Base-by-base conservation (phyloP, 2,888 invertebrate genomes). In the Cephus sareptanus region DNA sequence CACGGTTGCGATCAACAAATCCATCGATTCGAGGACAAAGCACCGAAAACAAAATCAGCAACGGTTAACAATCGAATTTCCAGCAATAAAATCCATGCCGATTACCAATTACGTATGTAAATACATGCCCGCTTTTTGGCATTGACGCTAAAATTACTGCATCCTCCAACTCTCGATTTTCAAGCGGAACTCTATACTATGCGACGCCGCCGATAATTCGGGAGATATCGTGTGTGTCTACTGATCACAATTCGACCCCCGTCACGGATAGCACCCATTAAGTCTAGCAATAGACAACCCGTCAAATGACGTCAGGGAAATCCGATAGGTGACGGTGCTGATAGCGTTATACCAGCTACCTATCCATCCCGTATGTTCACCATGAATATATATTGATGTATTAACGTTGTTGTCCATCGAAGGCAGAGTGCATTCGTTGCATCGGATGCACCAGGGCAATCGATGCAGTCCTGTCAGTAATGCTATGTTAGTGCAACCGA, bases 41-140 rank as follows among this genome's bases (percentile, higher is more conserved):
- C 83, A 76, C 75, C 78, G 82, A 81, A 86, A 85, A 83, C 84
- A 85, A 87, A 88, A 87, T 87, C 85, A 85, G 80, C 83, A 82
- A 73, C 79, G 82, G 80, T 81, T 83, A 83, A 40, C 40, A 88
- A 88, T 87, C 84, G 83, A 83, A 85, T 85, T 84, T 85, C 77
- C 81, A 82, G 84, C 86, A 85, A 85, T 84, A 82, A 83, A 83
- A 77, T 80, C 81, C 77, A 78, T 80, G 83, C 79, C 81, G 79
- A 78, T 81, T 83, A 82, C 83, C 87, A 87, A 87, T 88, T 88
- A 88, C 85, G 86, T 86, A 87, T 88, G 88, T 87, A 88, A 88
- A 88, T 87, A 35, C 35, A 84, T 30, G 13, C 13, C 6, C 71
- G 30, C 6, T 15, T 34, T 70, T 70, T 13, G 33, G 70, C 30